phyloP scores from a whole-genome alignment of 2,888 invertebrate species.

The Anthophora plumipes region DNA sequence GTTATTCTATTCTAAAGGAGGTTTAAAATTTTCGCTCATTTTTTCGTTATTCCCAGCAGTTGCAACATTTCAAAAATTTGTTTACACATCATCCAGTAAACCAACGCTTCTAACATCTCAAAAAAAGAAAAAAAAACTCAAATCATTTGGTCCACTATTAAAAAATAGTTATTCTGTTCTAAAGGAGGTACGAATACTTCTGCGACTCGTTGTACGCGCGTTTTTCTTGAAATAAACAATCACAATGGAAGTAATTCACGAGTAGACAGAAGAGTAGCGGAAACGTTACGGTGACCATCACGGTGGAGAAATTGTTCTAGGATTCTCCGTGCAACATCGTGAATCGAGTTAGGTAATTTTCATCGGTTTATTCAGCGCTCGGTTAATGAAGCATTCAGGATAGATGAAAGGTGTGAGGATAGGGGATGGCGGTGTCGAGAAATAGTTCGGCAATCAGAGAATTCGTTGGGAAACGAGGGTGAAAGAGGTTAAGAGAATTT shows the following conservation, averaged over 20 bases:
- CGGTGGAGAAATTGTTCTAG: neutral
- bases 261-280: neutral
- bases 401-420: conserved; percentile 9
- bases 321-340: neutral
- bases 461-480: neutral
- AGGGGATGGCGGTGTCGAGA: neutral
- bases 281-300: neutral
- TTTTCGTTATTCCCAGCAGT: too few species aligned
- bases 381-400: conserved; percentile 52
- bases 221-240: conserved; percentile 12
- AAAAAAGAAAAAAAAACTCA: too few species aligned
- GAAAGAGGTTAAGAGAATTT: conserved; percentile 3
- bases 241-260: neutral
- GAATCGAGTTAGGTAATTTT: conserved; percentile 51
- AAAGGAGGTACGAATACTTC: too few species aligned
- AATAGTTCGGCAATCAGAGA: conserved; percentile 41
- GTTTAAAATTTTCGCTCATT: too few species aligned
- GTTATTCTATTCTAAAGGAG: too few species aligned
- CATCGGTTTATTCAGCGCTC: conserved; percentile 36
- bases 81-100: too few species aligned
- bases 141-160: too few species aligned
- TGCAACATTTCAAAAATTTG: too few species aligned
- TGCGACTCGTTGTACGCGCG: neutral
- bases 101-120: too few species aligned
- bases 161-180: too few species aligned